Evolutionary conservation across 2,888 invertebrate species (phyloP), one percentile per base, ranked within the genome.

Genomic region (Trisateles emortualis): DNA sequence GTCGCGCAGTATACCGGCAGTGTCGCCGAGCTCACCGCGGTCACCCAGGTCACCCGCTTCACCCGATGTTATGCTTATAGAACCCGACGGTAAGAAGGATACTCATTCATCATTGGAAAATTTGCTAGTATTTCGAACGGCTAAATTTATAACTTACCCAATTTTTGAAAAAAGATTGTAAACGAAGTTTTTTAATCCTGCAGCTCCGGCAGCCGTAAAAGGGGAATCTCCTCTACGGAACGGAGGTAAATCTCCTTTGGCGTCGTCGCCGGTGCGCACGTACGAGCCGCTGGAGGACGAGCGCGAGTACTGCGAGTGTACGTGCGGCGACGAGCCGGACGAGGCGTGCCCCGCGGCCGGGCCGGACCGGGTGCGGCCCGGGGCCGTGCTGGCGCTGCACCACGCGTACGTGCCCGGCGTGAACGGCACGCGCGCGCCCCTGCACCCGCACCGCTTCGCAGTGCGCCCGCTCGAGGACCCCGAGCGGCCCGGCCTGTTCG

Each of bases 341-440:
- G 66, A 71, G 81, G 13, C 46, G 63, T 91, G 78, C 72, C 93
- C 80, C 64, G 94, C 83, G 66, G 93, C 79, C 62, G 64, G 64
- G 72, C 75, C 64, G 59, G 74, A 51, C 72, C 82, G 62, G 71
- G 93, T 78, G 50, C 73, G 84, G 17, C 63, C 71, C 79, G 53
- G 74, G 84, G 43, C 63, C 69, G 93, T 68, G 87, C 90, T 73
- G 11, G 16, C 92, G 50, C 84, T 95, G 50, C 95, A 95, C 79
- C 86, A 94, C 78, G 87, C 84, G 33, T 87, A 79, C 59, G 84
- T 95, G 64, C 92, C 94, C 43, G 94, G 95, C 57, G 86, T 95
- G 42, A 95, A 95, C 81, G 95, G 95, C 63, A 94, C 94, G 55
- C 88, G 93, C 14, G 92, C 92, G 1, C 90, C 89, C 0, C 64